Percentiles rank a stretch among this genome's conserved stretches.
Conservation (phyloP, 2,797 vertebrate species). For the Pygocentrus nattereri region DNA sequence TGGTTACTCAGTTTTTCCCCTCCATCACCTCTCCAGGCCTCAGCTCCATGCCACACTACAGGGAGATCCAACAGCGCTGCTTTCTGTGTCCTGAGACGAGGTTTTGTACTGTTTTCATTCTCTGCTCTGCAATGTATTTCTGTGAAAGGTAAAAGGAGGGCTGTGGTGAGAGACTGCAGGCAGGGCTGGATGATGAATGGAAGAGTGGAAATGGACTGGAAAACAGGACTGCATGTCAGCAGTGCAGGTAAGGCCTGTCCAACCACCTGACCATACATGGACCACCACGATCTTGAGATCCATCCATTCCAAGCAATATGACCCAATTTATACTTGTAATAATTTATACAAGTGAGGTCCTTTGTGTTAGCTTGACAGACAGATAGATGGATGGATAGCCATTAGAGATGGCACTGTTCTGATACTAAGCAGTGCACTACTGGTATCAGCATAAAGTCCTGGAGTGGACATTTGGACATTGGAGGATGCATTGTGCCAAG, state of each 20-base stretch:
- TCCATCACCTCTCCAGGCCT: not conserved
- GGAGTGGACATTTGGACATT: too few species aligned
- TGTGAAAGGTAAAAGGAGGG: constrained; percentile 32
- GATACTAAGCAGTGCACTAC: too few species aligned
- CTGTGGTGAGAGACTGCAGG: constrained; percentile 48
- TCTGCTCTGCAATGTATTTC: constrained; percentile 46
- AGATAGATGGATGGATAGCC: too few species aligned
- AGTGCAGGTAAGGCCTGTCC: not conserved
- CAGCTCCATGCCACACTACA: not conserved
- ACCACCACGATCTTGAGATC: not conserved
- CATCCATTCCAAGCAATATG: not conserved
- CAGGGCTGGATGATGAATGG: constrained; percentile 51
- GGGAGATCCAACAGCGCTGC: constrained; percentile 10
- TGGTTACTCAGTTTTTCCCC: constrained; percentile 20
- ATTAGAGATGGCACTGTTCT: too few species aligned
- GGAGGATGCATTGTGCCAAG: too few species aligned
- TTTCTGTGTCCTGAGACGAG: constrained; percentile 20
- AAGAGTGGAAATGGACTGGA: constrained; percentile 64
- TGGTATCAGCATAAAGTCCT: too few species aligned
- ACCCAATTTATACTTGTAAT: too few species aligned
- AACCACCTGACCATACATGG: not conserved
- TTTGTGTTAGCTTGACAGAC: too few species aligned
- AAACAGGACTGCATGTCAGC: constrained; percentile 42
- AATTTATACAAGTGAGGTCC: too few species aligned
- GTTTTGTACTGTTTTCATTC: constrained; percentile 51